Evolutionary conservation across 1,140 invertebrate species (phyloP).

Genomic region (Drosophila triauraria): DNA sequence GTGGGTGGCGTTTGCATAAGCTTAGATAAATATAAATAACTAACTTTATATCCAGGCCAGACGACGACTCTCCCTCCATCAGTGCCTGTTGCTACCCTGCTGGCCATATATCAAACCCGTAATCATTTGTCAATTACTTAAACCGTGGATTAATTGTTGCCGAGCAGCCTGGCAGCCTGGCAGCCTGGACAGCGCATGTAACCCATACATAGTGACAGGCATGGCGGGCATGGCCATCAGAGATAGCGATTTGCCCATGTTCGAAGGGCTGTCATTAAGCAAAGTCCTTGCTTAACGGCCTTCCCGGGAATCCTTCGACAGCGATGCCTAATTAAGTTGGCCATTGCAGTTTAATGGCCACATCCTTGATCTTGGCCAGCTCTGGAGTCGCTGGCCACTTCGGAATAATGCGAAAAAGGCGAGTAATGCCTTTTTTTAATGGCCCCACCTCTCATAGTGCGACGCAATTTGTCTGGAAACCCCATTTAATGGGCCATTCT

Average conservation of each 20-base stretch:
- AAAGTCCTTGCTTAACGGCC: slow-evolving; percentile 26
- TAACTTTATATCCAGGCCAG: slow-evolving; percentile 29
- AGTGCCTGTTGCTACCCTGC: slow-evolving; percentile 36
- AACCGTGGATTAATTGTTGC: slow-evolving; percentile 76
- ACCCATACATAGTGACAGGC: slow-evolving; percentile 56
- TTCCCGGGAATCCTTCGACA: slow-evolving; percentile 6
- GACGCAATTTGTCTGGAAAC: slow-evolving; percentile 25
- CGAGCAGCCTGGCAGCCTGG: slow-evolving; percentile 21
- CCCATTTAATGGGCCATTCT: slow-evolving; percentile 23
- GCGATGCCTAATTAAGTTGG: slow-evolving; percentile 38
- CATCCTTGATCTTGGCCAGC: slow-evolving; percentile 51
- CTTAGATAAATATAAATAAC: slow-evolving; percentile 47
- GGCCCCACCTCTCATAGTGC: slow-evolving; percentile 20
- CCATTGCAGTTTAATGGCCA: slow-evolving; percentile 38
- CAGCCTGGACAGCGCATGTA: background rate
- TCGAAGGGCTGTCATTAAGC: slow-evolving; percentile 70
- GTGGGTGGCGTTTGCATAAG: slow-evolving; percentile 51
- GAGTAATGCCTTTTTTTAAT: slow-evolving; percentile 43
- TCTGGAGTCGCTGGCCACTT: slow-evolving; percentile 17
- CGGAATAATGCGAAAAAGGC: slow-evolving; percentile 28
- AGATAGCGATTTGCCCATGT: slow-evolving; percentile 45
- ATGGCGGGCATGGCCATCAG: slow-evolving; percentile 65
- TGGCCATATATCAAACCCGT: slow-evolving; percentile 67
- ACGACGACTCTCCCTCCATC: slow-evolving; percentile 20
- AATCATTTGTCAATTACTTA: slow-evolving; percentile 84